Evolutionary conservation across 2,888 invertebrate species (phyloP), one percentile per base, ranked within the genome.

Genomic region (Hartigia nigra): DNA sequence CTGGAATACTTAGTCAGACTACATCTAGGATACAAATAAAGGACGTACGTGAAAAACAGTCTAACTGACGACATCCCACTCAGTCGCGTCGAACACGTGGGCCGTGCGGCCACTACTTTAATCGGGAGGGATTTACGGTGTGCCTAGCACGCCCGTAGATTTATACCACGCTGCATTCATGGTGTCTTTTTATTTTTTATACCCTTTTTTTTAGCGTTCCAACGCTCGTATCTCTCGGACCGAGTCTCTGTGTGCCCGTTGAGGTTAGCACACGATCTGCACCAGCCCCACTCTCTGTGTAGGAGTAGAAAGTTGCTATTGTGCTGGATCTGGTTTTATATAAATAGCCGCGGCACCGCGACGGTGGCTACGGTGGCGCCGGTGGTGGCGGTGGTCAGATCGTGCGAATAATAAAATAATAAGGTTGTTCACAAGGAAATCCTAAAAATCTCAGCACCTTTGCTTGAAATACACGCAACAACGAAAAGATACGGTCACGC

Each of bases 301-400:
- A 89, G 89, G 88, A 89, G 89, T 89, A 90, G 90, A 90, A 90
- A 90, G 90, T 90, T 88, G 90, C 89, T 89, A 90, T 90, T 90
- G 89, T 90, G 83, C 88, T 83, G 85, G 89, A 90, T 90, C 90
- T 89, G 90, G 90, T 90, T 90, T 90, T 90, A 90, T 90, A 90
- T 90, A 90, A 90, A 90, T 90, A 89, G 89, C 88, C 84, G 82
- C 76, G 31, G 78, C 79, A 76, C 84, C 76, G 79, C 76, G 79
- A 80, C 83, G 76, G 83, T 79, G 81, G 83, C 78, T 83, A 77
- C 79, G 78, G 77, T 79, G 76, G 78, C 81, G 78, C 74, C 79
- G 74, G 75, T 39, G 76, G 78, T 76, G 72, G 31, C 72, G 12
- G 72, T 34, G 72, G 72, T 12, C 72, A 23, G 72, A 32, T 23